These are phyloP conservation scores for Falco biarmicus DNA, from an alignment of 2,797 vertebrate species.

Conservation along the genomic window DNA sequence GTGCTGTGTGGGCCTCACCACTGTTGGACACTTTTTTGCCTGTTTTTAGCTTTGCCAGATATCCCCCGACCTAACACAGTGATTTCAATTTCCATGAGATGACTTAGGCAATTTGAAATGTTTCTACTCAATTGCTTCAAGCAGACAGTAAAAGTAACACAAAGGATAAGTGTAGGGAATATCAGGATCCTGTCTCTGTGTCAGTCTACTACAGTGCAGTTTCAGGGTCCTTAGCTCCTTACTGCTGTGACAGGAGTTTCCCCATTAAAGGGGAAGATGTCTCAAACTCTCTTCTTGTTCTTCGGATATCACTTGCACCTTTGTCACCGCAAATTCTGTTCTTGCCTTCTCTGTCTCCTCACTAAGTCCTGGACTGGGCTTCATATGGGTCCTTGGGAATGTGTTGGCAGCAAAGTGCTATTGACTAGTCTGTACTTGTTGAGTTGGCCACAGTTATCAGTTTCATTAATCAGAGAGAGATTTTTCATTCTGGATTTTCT, in stretches of 20 bases:
- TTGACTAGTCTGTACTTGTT: neutral
- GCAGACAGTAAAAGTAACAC: neutral
- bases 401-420: neutral
- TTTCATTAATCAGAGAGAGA: neutral
- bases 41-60: neutral
- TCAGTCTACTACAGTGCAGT: neutral
- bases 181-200: neutral
- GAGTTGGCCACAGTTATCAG: neutral
- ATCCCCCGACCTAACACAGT: neutral
- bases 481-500: neutral
- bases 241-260: neutral
- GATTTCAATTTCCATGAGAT: neutral
- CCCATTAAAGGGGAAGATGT: neutral
- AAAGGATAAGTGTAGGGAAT: neutral
- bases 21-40: neutral
- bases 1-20: neutral
- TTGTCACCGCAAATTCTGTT: neutral
- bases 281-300: neutral
- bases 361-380: neutral
- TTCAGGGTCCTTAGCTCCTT: neutral
- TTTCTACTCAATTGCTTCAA: neutral
- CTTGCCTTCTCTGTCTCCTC: neutral
- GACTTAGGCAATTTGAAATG: neutral
- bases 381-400: too few species aligned
- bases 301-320: neutral